Conservation (phyloP, 1,140 invertebrate genomes). For the Neodiprion pinetum region DNA sequence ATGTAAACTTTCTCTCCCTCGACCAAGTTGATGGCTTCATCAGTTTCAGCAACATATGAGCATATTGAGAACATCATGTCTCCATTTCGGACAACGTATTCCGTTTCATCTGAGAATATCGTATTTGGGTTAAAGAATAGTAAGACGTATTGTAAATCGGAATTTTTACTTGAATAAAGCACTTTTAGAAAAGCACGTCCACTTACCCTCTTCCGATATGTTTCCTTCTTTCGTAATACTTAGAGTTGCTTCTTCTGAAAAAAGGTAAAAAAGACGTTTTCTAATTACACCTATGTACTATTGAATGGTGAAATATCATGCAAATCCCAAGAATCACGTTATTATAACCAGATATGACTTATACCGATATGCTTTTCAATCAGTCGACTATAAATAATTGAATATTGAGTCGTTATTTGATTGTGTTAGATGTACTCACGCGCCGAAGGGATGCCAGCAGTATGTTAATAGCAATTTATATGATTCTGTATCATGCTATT, state of each 20-base stretch:
- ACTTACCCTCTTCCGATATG: slow-evolving; percentile 59
- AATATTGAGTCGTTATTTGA: background rate
- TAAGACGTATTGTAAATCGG: slow-evolving; percentile 14
- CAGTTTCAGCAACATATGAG: slow-evolving; percentile 86
- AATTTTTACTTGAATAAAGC: slow-evolving; percentile 14
- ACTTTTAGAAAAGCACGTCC: slow-evolving; percentile 1
- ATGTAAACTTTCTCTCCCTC: slow-evolving; percentile 91
- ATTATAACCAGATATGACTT: slow-evolving; percentile 16
- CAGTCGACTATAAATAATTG: background rate
- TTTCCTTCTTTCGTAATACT: slow-evolving; percentile 66
- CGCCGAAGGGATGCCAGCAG: background rate
- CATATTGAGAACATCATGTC: slow-evolving; percentile 84
- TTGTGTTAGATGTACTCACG: slow-evolving; percentile 30
- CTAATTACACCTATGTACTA: background rate
- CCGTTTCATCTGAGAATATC: slow-evolving; percentile 38
- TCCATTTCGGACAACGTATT: slow-evolving; percentile 69
- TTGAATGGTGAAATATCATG: background rate
- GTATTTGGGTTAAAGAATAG: slow-evolving; percentile 13
- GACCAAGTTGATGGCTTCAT: slow-evolving; percentile 85
- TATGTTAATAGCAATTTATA: slow-evolving; percentile 11
- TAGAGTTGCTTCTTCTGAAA: slow-evolving; percentile 66
- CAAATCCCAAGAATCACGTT: background rate
- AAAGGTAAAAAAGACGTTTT: slow-evolving; percentile 30
- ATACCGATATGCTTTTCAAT: slow-evolving; percentile 56
- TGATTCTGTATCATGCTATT: slow-evolving; percentile 15